Evolutionary conservation across 2,888 invertebrate species (phyloP), one percentile per base, ranked within the genome.

Genomic region (Polydrusus tereticollis): DNA sequence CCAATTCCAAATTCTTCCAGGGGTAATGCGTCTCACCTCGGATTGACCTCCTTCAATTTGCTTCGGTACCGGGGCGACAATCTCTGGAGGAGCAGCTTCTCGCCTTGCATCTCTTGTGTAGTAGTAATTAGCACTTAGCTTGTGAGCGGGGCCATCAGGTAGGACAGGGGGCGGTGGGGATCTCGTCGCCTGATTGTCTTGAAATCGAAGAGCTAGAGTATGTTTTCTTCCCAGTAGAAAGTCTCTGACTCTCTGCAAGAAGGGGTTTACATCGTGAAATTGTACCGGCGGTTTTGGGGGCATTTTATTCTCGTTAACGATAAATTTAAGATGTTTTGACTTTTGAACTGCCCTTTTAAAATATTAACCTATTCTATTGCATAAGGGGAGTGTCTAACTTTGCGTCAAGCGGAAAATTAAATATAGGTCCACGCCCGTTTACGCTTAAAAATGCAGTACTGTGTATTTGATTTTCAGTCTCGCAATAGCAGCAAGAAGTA

Each of bases 71-170:
- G 78, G 74, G 21, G 85, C 87, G 26, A 93, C 80, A 55, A 90
- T 85, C 43, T 87, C 65, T 0, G 95, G 94, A 1, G 94, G 94
- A 10, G 84, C 77, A 2, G 94, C 93, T 82, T 93, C 92, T 67
- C 96, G 89, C 59, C 98, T 90, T 0, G 88, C 95, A 87, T 98
- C 98, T 69, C 97, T 89, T 0, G 88, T 85, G 81, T 88, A 93
- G 82, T 98, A 98, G 84, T 96, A 96, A 85, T 97, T 96, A 55
- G 89, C 90, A 12, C 92, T 90, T 72, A 94, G 87, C 80, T 91
- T 90, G 85, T 95, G 94, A 29, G 92, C 88, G 1, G 94, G 92
- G 8, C 97, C 98, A 74, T 91, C 94, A 18, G 95, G 98, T 60
- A 97, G 84, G 66, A 88, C 85, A 52, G 97, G 97, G 14, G 87